Conservation (phyloP, 1,140 invertebrate species). For the Drosophila athabasca region DNA sequence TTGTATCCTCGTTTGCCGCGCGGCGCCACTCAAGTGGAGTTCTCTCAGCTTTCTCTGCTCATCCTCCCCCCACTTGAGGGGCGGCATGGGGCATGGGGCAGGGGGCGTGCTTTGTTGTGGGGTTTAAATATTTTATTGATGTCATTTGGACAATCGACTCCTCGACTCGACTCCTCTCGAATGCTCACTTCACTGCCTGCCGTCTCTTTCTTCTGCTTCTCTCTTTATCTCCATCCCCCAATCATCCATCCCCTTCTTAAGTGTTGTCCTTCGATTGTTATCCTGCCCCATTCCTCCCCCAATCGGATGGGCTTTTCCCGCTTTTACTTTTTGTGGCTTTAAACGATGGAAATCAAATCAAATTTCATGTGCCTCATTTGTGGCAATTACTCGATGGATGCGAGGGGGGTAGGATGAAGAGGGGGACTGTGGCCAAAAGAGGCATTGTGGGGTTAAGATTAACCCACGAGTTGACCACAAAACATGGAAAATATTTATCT, state of each 20-base stretch:
- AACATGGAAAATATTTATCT: constrained; percentile 58
- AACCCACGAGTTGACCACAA: constrained; percentile 41
- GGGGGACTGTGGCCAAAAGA: not conserved
- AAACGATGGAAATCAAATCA: constrained; percentile 58
- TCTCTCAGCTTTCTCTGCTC: not conserved
- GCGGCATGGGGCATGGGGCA: not conserved
- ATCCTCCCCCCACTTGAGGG: not conserved
- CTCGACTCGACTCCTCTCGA: constrained; percentile 8
- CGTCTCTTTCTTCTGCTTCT: not conserved
- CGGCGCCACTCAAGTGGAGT: constrained; percentile 38
- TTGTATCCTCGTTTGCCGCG: constrained; percentile 47
- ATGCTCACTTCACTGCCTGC: constrained; percentile 60
- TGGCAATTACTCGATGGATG: constrained; percentile 37
- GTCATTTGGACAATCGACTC: constrained; percentile 68
- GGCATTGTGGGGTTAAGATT: constrained; percentile 20
- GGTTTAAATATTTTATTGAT: constrained; percentile 71
- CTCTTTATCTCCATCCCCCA: constrained; percentile 44
- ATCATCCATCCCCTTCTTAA: constrained; percentile 29
- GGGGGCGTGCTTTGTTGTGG: constrained; percentile 49
- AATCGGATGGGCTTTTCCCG: constrained; percentile 4
- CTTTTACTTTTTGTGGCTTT: constrained; percentile 40
- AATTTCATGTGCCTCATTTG: constrained; percentile 67
- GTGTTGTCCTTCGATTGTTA: constrained; percentile 22
- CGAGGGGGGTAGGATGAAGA: too few relatives aligned
- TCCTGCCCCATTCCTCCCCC: not conserved